A percentile compares a stretch with the other conserved stretches of the same genome.
Evolutionary conservation across 2,113 vertebrate species (phyloP).

Genomic region (Tenrec ecaudatus): DNA sequence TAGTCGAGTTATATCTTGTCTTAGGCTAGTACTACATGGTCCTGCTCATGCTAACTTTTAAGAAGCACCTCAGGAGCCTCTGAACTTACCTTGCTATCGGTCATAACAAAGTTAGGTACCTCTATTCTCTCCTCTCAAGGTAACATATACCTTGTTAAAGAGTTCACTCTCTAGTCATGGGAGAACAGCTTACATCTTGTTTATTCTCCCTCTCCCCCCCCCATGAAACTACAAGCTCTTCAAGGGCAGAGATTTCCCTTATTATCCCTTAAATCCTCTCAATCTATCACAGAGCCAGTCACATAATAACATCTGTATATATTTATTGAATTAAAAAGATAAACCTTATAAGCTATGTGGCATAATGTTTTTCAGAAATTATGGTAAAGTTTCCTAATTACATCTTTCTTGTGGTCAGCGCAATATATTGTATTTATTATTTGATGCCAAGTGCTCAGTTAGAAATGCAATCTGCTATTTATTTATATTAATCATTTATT

Average conservation of each 20-base stretch:
- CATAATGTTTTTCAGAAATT: constrained; percentile 3
- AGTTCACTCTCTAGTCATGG: background rate
- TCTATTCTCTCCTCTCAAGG: background rate
- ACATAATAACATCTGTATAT: background rate
- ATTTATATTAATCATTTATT: too few species aligned
- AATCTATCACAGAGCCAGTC: background rate
- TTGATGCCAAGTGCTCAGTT: background rate
- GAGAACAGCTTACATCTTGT: background rate
- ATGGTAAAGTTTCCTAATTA: background rate
- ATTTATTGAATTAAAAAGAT: background rate
- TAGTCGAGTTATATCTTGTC: background rate
- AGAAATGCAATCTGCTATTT: background rate
- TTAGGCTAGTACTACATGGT: background rate
- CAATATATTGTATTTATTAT: constrained; percentile 13
- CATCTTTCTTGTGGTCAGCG: background rate
- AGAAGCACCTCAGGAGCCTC: background rate
- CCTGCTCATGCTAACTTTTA: background rate
- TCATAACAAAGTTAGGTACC: background rate
- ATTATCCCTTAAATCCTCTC: background rate
- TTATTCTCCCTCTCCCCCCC: too few species aligned
- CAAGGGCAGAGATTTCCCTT: background rate
- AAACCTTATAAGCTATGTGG: background rate
- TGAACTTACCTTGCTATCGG: background rate
- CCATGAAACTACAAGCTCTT: background rate
- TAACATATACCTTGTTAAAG: background rate